Base-by-base conservation (phyloP, 2,113 vertebrate genomes). In the Proterorhinus semilunaris region DNA sequence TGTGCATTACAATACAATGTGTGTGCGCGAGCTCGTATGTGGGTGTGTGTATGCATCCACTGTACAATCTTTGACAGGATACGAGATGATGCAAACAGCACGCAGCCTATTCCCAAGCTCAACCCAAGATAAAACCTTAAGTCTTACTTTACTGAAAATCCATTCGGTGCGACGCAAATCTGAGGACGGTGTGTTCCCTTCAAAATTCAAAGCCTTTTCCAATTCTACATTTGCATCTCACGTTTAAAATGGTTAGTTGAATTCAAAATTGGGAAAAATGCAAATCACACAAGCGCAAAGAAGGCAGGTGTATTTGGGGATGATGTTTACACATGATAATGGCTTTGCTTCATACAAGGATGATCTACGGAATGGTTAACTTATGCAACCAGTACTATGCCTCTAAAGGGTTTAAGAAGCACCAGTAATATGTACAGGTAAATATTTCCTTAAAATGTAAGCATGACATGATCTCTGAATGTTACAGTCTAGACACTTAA, bases 91-190 rank as follows among this genome's bases (percentile, higher is more conserved):
- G 53, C 74, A 59, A 55, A 54, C 54, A 72, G 51, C 49, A 65
- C 49, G 66, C 3, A 42, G 47, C 45, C 6, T 65, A 59, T 71
- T 73, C 50, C 42, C 8, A 36, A 57, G 63, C 53, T 75, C 55
- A 10, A 59, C 59, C 17, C 45, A 1, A 74, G 58, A 80, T 71
- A 68, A 53, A 62, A 44, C 55, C 51, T 36, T 36, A 68, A 66
- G 62, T 69, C 63, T 74, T 54, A 44, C n/a, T 43, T 69, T 71
- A 61, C 42, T 13, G 15, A 72, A 73, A 69, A 36, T 75, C 57
- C 74, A 66, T 79, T 42, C 43, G 53, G 15, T 55, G 74, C 21
- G 27, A 52, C 58, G 48, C 47, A 46, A 66, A 71, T 74, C 62
- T 12, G 51, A 80, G 74, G 10, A 10, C 58, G 53, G 67, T 55